These are phyloP conservation scores for Istiophorus platypterus DNA, from an alignment of 2,113 vertebrate genomes.

Conservation along the genomic window DNA sequence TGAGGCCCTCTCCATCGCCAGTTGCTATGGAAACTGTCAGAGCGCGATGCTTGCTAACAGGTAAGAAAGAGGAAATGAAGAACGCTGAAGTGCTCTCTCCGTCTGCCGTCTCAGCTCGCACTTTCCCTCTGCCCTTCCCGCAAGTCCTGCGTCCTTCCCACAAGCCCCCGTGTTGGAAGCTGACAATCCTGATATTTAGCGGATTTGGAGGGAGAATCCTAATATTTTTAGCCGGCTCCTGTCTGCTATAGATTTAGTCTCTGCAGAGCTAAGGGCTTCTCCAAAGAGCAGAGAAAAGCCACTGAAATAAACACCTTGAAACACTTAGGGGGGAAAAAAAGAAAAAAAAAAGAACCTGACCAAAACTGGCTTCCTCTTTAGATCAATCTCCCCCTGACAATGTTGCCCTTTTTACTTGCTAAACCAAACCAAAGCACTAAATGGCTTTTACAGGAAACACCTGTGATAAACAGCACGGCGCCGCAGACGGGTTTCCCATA, in stretches of 20 bases:
- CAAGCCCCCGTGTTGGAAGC: constrained; percentile 54
- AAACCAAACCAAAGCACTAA: constrained; percentile 63
- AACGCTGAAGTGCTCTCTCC: constrained; percentile 54
- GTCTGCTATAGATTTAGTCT: constrained; percentile 66
- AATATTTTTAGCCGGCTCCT: constrained; percentile 69
- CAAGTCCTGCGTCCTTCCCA: constrained; percentile 58
- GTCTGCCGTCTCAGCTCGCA: constrained; percentile 56
- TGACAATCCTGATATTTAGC: constrained; percentile 76
- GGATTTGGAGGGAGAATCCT: constrained; percentile 65
- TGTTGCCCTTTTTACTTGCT: constrained; percentile 69
- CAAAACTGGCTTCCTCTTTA: constrained; percentile 65
- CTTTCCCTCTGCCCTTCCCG: constrained; percentile 61
- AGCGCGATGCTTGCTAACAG: constrained; percentile 70
- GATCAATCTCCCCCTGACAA: constrained; percentile 68
- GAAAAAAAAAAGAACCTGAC: constrained; percentile 64
- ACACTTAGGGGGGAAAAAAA: no score
- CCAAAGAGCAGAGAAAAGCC: constrained; percentile 42
- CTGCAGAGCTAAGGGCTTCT: constrained; percentile 56
- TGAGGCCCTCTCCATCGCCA: constrained; percentile 55
- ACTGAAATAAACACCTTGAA: constrained; percentile 72
- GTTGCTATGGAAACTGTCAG: constrained; percentile 81
- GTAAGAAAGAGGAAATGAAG: constrained; percentile 69
- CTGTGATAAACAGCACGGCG: constrained; percentile 68
- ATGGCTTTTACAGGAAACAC: constrained; percentile 76
- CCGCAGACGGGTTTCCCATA: constrained; percentile 59